Evolutionary conservation across 2,888 invertebrate species (phyloP).

Genomic region (Campoletis raptor): DNA sequence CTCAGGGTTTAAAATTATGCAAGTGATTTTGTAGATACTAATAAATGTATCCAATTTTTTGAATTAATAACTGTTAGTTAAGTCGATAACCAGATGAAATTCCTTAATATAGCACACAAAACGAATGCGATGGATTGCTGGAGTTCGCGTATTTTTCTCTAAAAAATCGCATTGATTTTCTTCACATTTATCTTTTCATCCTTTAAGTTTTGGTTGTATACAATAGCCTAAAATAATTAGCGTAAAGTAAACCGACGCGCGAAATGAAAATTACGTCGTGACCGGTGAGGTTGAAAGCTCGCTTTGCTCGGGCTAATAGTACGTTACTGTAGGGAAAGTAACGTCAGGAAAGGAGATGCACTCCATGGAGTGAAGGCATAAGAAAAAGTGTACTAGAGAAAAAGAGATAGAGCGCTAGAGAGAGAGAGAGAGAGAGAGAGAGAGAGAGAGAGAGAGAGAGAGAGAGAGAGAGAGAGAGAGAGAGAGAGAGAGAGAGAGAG

Average conservation of each 20-base stretch:
- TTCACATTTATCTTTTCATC: not conserved
- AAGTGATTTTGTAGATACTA: too few species aligned
- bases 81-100: too few species aligned
- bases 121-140: not conserved
- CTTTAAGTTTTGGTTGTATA: slow-evolving; percentile 4
- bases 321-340: slow-evolving; percentile 13
- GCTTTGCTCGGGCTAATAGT: slow-evolving; percentile 8
- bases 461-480: slow-evolving; percentile 5
- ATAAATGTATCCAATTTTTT: too few species aligned
- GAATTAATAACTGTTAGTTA: too few species aligned
- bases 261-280: slow-evolving; percentile 37
- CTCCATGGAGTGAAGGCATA: not conserved
- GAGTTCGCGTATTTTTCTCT: not conserved
- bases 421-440: not conserved
- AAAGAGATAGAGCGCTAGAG: not conserved
- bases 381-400: not conserved
- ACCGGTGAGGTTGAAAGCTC: slow-evolving; percentile 11
- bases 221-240: slow-evolving; percentile 12
- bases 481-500: not conserved
- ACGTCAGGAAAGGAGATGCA: slow-evolving; percentile 12
- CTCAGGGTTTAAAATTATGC: too few species aligned
- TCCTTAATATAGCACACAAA: too few species aligned
- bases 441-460: not conserved
- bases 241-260: slow-evolving; percentile 12
- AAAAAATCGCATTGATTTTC: not conserved